Evolutionary conservation across 53 echinoderm and acorn worm genomes (phyloP).

Genomic region (Antedon mediterranea): DNA sequence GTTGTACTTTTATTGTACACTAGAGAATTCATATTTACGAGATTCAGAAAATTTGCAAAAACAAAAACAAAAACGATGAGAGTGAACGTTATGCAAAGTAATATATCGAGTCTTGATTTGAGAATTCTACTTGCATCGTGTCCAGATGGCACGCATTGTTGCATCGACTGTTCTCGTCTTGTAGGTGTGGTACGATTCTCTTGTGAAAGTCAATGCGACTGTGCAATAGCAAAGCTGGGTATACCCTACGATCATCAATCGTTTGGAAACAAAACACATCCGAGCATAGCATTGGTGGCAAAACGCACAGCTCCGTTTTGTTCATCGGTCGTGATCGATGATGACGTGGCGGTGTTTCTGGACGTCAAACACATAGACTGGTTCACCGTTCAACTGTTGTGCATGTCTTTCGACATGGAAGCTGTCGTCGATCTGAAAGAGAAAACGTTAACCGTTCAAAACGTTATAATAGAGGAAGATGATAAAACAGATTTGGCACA

Average conservation of each 20-base stretch:
- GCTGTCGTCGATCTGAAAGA: not conserved
- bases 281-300: not conserved
- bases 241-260: not conserved
- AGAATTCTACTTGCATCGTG: not conserved
- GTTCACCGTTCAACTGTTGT: not conserved
- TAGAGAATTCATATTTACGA: too few relatives aligned
- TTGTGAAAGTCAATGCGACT: not conserved
- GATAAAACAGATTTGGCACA: not conserved
- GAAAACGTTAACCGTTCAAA: not conserved
- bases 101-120: not conserved
- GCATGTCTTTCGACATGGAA: not conserved
- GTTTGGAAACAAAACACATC: not conserved
- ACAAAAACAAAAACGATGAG: too few relatives aligned
- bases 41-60: too few relatives aligned
- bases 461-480: not conserved
- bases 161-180: not conserved
- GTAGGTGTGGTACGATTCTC: not conserved
- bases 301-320: not conserved
- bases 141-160: not conserved
- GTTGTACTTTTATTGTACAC: too few relatives aligned
- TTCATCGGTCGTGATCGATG: not conserved
- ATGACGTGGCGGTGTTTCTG: not conserved
- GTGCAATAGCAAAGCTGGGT: not conserved
- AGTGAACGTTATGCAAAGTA: not conserved
- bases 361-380: not conserved